phyloP scores from a whole-genome alignment of 2,797 vertebrate genomes.

The Apodemus agrarius region DNA sequence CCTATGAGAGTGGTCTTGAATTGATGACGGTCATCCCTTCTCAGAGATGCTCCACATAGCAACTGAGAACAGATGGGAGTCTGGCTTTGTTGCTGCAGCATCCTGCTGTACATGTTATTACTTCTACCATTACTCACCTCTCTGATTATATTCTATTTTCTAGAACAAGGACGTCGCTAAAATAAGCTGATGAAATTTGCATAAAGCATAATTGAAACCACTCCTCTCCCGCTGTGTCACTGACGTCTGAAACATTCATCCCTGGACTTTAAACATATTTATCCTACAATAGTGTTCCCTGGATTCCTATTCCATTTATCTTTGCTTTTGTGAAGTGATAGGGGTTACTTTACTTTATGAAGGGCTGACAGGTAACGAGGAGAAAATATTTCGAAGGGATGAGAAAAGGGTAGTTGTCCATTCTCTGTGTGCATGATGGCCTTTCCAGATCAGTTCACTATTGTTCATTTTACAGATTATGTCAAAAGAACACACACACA shows the following conservation, averaged over 20 bases:
- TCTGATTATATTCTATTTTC: constrained; percentile 43
- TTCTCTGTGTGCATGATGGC: too few relatives aligned
- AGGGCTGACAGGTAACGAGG: not conserved
- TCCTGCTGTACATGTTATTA: constrained; percentile 21
- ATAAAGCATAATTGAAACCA: not conserved
- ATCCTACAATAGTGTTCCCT: not conserved
- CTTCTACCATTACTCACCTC: constrained; percentile 28
- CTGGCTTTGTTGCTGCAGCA: constrained; percentile 11
- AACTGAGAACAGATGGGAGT: constrained; percentile 3
- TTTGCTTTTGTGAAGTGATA: not conserved
- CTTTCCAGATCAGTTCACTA: not conserved
- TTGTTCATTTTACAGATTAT: not conserved
- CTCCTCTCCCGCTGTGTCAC: not conserved
- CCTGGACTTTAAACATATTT: constrained; percentile 30
- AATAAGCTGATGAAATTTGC: constrained; percentile 54
- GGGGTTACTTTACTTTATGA: not conserved
- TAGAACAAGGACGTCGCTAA: constrained; percentile 16
- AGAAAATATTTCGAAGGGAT: not conserved
- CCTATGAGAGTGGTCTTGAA: constrained; percentile 7
- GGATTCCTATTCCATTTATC: not conserved
- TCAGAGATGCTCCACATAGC: not conserved
- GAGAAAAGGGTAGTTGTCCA: not conserved
- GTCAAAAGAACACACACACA: not conserved
- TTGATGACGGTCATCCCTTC: not conserved
- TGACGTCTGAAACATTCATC: constrained; percentile 15